phyloP scores from a whole-genome alignment of 2,113 vertebrate genomes.

The Corythaeola cristata region DNA sequence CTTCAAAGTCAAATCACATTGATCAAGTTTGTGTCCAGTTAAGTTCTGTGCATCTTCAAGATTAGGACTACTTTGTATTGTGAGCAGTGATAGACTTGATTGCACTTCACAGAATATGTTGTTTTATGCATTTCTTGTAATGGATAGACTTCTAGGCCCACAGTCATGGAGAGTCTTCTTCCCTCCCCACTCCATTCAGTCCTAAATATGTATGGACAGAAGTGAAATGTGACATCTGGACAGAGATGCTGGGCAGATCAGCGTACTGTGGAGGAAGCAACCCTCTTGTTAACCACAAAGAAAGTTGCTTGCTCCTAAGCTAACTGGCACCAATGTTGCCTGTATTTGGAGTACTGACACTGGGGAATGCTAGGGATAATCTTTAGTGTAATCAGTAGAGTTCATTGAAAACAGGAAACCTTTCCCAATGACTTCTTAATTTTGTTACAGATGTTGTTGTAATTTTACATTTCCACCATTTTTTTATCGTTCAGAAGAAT shows the following conservation, averaged over 20 bases:
- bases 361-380: not conserved
- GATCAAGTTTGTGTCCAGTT: not conserved
- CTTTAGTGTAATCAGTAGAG: not conserved
- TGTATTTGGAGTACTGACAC: not conserved
- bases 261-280: not conserved
- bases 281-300: not conserved
- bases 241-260: not conserved
- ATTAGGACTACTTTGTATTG: not conserved
- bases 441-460: not conserved
- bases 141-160: rapidly evolving
- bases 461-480: not conserved
- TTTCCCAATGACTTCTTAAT: not conserved
- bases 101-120: not conserved
- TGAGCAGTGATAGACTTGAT: not conserved
- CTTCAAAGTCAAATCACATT: not conserved
- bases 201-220: not conserved
- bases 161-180: not conserved
- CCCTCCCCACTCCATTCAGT: not conserved
- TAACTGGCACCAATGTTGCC: not conserved
- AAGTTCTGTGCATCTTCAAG: not conserved
- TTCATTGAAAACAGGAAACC: not conserved
- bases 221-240: not conserved
- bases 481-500: not conserved
- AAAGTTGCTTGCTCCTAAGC: not conserved
- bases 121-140: not conserved